A percentile compares a stretch with the other conserved stretches of the same genome.
Conservation (phyloP, 2,797 vertebrate species). For the Eulemur mongoz region DNA sequence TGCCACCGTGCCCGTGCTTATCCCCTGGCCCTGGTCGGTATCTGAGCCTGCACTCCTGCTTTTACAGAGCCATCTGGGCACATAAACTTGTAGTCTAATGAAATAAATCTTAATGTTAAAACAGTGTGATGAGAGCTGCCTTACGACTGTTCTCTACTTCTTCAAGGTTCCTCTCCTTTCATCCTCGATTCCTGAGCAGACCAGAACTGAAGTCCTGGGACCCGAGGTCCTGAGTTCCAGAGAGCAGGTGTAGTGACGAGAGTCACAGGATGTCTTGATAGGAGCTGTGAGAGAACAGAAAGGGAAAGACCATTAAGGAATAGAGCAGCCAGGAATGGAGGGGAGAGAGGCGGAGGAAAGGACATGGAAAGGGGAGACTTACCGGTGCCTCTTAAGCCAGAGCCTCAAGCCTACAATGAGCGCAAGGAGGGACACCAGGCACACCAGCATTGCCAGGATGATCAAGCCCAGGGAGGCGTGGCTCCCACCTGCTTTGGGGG, state of each 20-base stretch:
- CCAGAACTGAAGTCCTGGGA: neutral
- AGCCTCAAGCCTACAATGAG: neutral
- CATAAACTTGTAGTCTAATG: neutral
- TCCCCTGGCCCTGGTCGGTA: neutral
- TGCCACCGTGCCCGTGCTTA: too few species aligned
- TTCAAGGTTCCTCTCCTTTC: neutral
- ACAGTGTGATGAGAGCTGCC: neutral
- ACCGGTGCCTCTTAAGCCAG: neutral
- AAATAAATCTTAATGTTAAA: neutral
- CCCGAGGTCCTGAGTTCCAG: neutral
- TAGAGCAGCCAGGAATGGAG: neutral
- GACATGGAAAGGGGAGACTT: neutral
- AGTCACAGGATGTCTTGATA: constrained; percentile 22
- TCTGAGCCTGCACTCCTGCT: too few species aligned
- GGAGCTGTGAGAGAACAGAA: neutral
- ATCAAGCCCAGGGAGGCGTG: fast-evolving
- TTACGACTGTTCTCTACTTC: neutral
- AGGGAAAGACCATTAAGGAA: neutral
- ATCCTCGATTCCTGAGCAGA: neutral
- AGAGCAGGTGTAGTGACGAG: neutral
- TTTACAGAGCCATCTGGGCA: neutral
- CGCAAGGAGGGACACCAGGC: neutral
- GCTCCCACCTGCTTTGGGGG: neutral
- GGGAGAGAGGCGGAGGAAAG: neutral
- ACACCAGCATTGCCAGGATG: fast-evolving